Percentiles rank a stretch among this genome's conserved stretches.
Conservation (phyloP, 2,797 vertebrate genomes). For the Tapirus indicus region DNA sequence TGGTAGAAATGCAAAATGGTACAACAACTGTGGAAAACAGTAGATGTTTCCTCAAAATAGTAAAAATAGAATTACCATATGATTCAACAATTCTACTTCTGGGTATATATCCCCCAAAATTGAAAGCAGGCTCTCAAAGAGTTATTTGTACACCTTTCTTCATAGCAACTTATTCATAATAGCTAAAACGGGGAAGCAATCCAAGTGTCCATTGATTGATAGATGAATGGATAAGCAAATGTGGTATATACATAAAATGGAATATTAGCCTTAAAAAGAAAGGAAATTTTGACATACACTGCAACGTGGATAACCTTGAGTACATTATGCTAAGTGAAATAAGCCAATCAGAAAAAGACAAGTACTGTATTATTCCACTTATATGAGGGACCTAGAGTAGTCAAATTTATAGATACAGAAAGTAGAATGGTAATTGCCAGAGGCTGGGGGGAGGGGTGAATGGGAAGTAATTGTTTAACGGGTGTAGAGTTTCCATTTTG, state of each 20-base stretch:
- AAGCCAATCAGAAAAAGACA: neutral
- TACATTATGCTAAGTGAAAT: neutral
- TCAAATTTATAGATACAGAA: neutral
- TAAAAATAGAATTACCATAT: neutral
- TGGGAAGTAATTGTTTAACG: neutral
- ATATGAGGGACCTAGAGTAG: neutral
- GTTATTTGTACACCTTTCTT: neutral
- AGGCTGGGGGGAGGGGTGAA: neutral
- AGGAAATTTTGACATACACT: neutral
- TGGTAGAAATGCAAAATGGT: neutral
- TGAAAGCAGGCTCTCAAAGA: neutral
- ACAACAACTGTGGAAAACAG: neutral
- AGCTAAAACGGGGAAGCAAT: neutral
- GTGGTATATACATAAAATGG: neutral
- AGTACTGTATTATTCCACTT: neutral
- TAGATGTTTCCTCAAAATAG: neutral
- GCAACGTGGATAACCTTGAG: neutral
- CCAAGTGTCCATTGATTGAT: neutral
- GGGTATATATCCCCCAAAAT: neutral
- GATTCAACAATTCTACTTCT: neutral
- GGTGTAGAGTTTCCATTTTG: neutral
- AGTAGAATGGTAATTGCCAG: neutral
- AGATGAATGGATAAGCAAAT: neutral
- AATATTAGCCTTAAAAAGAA: neutral
- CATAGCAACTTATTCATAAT: neutral